phyloP scores from a whole-genome alignment of 2,888 invertebrate species.

The Chaetoderma sp. region DNA sequence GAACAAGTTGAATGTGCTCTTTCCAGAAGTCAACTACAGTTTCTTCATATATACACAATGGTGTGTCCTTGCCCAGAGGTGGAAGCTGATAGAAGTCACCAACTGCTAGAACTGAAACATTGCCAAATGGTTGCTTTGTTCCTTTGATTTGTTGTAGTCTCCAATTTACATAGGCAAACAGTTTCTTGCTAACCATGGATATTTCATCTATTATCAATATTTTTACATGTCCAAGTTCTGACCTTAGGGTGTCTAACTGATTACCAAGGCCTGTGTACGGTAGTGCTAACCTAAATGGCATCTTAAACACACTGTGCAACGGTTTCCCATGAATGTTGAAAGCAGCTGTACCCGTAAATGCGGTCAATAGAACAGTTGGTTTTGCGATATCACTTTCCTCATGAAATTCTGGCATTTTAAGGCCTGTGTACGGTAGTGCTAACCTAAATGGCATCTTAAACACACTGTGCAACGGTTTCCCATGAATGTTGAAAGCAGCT shows the following conservation, averaged over 20 bases:
- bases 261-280: no score
- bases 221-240: no score
- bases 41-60: no score
- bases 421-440: no score
- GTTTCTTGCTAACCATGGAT: background rate
- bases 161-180: background rate
- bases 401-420: no score
- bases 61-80: no score
- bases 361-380: constrained; percentile 27
- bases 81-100: background rate
- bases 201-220: background rate
- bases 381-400: no score
- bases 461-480: constrained; percentile 21
- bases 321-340: constrained; percentile 27
- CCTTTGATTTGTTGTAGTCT: background rate
- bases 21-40: constrained; percentile 34
- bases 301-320: constrained; percentile 17
- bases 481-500: constrained; percentile 28
- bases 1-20: constrained; percentile 32
- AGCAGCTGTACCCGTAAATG: constrained; percentile 25
- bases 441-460: no score
- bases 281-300: no score
- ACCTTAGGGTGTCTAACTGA: no score
- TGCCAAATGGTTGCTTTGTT: constrained; percentile 5
- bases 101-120: background rate